phyloP scores from a whole-genome alignment of 2,797 vertebrate genomes.

The Rachycentron canadum region DNA sequence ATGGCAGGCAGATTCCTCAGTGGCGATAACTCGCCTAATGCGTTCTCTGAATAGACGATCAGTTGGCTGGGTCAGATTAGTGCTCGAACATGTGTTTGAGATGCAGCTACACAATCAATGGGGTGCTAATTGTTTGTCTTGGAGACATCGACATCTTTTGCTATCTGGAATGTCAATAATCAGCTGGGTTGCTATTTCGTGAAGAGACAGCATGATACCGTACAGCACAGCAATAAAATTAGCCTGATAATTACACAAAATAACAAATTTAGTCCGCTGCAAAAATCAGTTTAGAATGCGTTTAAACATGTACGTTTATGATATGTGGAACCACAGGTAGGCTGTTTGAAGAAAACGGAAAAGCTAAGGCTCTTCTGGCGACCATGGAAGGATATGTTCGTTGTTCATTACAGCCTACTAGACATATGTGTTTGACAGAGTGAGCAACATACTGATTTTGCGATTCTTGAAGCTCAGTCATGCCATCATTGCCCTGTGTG shows the following conservation, averaged over 20 bases:
- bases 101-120: conserved; percentile 58
- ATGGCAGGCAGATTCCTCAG: conserved; percentile 67
- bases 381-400: neutral
- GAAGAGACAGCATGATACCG: neutral
- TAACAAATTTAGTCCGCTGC: neutral
- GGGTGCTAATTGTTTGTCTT: conserved; percentile 60
- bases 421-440: neutral
- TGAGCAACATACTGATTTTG: neutral
- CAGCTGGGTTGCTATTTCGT: neutral
- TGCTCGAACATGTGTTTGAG: conserved; percentile 46
- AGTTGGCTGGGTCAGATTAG: conserved; percentile 58
- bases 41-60: conserved; percentile 66
- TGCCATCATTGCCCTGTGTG: neutral
- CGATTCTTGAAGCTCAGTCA: neutral
- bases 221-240: neutral
- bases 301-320: neutral
- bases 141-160: conserved; percentile 35
- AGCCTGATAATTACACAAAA: neutral
- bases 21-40: conserved; percentile 63
- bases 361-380: neutral
- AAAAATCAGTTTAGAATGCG: neutral
- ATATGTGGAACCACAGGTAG: neutral
- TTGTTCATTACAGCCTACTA: neutral
- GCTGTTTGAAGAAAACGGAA: neutral
- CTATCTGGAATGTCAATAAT: conserved; percentile 43